phyloP scores from a whole-genome alignment of 2,113 vertebrate genomes.

The Scalopus aquaticus region DNA sequence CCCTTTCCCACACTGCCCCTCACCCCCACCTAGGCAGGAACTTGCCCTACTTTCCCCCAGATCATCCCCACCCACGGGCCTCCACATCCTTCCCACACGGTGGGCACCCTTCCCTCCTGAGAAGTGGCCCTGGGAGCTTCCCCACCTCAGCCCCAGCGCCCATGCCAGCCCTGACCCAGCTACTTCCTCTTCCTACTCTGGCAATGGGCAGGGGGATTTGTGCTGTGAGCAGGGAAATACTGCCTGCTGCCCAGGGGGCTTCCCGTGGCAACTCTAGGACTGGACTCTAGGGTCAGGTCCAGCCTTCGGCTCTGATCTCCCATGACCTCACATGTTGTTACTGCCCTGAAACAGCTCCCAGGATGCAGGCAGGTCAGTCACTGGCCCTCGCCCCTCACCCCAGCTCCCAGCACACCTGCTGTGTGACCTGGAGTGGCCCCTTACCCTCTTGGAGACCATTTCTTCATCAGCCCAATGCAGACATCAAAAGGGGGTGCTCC shows the following conservation, averaged over 20 bases:
- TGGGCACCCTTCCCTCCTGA: slow-evolving; percentile 19
- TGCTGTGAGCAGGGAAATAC: background rate
- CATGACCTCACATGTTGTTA: background rate
- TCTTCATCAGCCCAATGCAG: background rate
- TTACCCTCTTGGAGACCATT: background rate
- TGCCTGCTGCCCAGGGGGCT: slow-evolving; percentile 29
- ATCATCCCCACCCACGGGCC: slow-evolving; percentile 48
- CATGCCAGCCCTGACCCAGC: slow-evolving; percentile 32
- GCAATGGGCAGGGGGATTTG: slow-evolving; percentile 43
- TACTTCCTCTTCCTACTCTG: slow-evolving; percentile 70
- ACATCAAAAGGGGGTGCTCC: background rate
- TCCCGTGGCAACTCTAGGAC: slow-evolving; percentile 10
- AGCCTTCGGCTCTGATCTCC: background rate
- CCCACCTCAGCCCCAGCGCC: slow-evolving; percentile 55
- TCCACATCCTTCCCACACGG: slow-evolving; percentile 40
- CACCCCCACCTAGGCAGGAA: slow-evolving; percentile 33
- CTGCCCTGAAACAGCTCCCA: background rate
- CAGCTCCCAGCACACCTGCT: background rate
- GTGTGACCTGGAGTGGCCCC: background rate
- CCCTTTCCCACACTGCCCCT: slow-evolving; percentile 48
- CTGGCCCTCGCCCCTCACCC: too few relatives aligned
- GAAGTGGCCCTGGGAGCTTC: slow-evolving; percentile 61
- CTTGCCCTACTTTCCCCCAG: slow-evolving; percentile 58
- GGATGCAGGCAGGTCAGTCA: background rate
- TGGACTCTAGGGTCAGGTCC: background rate